Conservation (phyloP, 2,113 vertebrate genomes). For the Notothenia rossii region DNA sequence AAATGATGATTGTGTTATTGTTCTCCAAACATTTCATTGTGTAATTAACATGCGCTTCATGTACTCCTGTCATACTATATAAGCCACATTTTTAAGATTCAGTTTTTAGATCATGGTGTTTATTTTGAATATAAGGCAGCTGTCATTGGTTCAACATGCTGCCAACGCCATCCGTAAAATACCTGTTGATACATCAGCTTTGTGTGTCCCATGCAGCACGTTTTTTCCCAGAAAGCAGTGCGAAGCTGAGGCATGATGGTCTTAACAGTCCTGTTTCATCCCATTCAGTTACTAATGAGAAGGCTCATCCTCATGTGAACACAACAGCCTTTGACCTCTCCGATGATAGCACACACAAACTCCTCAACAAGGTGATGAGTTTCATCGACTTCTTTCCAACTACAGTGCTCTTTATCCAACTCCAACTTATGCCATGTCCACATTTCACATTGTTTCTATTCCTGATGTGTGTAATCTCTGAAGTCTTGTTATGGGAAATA, state of each 20-base stretch:
- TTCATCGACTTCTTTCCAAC: constrained; percentile 22
- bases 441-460: constrained; percentile 49
- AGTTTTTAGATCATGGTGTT: too few species aligned
- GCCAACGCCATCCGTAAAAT: too few species aligned
- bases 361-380: constrained; percentile 29
- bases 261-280: constrained; percentile 1
- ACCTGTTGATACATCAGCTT: too few species aligned
- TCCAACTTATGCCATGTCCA: constrained; percentile 13
- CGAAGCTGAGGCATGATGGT: background rate
- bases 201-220: too few species aligned
- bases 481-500: constrained; percentile 42
- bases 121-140: too few species aligned
- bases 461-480: constrained; percentile 12
- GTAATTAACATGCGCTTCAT: too few species aligned
- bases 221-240: too few species aligned
- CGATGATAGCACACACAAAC: constrained; percentile 38
- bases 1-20: too few species aligned
- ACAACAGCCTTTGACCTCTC: constrained; percentile 53
- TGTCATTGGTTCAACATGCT: too few species aligned
- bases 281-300: background rate
- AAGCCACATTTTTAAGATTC: too few species aligned
- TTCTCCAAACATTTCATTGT: too few species aligned
- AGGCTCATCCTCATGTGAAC: constrained; percentile 50
- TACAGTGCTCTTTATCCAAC: constrained; percentile 31
- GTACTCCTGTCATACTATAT: too few species aligned